These are phyloP conservation scores for Microtus richardsoni DNA, from an alignment of 2,113 vertebrate species.

Conservation along the genomic window DNA sequence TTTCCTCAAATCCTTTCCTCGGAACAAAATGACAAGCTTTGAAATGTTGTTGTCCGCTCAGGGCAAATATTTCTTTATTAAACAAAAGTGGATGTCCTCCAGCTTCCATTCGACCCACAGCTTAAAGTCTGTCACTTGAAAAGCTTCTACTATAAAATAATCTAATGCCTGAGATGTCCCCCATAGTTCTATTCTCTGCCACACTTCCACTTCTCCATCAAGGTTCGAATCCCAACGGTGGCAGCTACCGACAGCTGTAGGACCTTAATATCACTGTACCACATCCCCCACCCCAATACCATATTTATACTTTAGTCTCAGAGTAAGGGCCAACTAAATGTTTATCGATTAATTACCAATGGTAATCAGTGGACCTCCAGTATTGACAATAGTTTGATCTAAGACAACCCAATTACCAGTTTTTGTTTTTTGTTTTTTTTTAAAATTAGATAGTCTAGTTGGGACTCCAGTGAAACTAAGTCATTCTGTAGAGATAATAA, in stretches of 20 bases:
- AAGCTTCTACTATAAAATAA: slow-evolving; percentile 80
- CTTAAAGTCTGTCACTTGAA: slow-evolving; percentile 79
- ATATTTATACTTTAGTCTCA: neutral
- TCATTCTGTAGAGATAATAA: slow-evolving; percentile 38
- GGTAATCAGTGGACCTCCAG: neutral
- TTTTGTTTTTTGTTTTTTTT: neutral
- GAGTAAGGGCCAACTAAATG: slow-evolving; percentile 42
- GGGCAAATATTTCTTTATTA: slow-evolving; percentile 88
- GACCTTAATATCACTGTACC: slow-evolving; percentile 1
- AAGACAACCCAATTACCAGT: slow-evolving; percentile 32
- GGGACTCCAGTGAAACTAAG: slow-evolving; percentile 31
- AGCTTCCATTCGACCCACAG: slow-evolving; percentile 77
- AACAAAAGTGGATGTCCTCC: slow-evolving; percentile 80
- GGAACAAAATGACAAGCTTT: slow-evolving; percentile 86
- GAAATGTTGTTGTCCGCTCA: slow-evolving; percentile 82
- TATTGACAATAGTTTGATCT: slow-evolving; percentile 30
- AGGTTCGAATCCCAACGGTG: neutral
- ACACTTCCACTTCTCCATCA: neutral
- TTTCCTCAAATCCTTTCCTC: slow-evolving; percentile 87
- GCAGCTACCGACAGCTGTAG: neutral
- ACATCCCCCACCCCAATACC: neutral
- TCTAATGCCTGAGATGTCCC: slow-evolving; percentile 71
- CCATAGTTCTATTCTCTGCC: neutral
- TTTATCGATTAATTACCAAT: slow-evolving; percentile 50
- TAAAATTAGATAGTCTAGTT: slow-evolving; percentile 14